Evolutionary conservation across 2,113 vertebrate species (phyloP).

Genomic region (Calypte anna): DNA sequence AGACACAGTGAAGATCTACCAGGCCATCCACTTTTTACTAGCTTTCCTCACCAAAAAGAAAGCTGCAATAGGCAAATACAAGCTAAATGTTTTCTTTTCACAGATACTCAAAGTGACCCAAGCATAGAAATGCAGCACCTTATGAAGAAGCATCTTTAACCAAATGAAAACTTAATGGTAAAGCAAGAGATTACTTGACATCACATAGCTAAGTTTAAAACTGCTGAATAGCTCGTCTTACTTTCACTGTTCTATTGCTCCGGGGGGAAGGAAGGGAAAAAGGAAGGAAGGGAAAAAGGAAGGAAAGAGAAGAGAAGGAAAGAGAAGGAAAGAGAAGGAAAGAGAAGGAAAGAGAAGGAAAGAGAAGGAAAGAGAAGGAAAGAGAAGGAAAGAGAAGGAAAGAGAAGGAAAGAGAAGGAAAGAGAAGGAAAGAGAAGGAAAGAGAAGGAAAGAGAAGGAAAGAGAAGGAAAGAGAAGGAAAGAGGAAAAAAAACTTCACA

Average conservation of each 20-base stretch:
- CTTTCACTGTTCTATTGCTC: background rate
- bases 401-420: no score
- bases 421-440: no score
- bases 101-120: background rate
- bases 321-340: no score
- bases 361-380: no score
- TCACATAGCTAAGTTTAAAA: background rate
- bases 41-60: background rate
- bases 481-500: background rate
- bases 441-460: no score
- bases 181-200: background rate
- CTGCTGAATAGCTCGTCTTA: background rate
- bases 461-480: no score
- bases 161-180: background rate
- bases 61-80: background rate
- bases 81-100: background rate
- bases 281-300: no score
- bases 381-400: no score
- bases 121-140: background rate
- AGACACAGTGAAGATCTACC: background rate
- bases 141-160: background rate
- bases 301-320: no score
- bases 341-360: no score
- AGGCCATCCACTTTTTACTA: background rate
- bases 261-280: no score